Evolutionary conservation across 2,113 vertebrate species (phyloP), one percentile per base, ranked within the genome.

Genomic region (Pygoscelis adeliae): DNA sequence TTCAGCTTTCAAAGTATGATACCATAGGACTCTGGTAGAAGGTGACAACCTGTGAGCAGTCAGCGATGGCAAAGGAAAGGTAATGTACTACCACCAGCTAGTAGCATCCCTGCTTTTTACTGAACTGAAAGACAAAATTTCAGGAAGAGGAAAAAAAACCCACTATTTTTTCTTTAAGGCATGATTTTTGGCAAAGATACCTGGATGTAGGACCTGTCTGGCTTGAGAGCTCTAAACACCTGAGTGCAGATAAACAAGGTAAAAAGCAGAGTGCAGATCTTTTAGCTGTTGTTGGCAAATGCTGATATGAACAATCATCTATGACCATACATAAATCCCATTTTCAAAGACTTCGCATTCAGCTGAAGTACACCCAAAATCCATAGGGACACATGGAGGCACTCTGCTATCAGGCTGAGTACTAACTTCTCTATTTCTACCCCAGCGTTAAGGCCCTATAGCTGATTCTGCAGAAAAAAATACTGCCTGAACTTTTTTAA

Each of bases 381-480:
- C 71, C 30, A 34, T 4, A 62, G n/a, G 26, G 7, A 71, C 4
- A 9, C 10, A 3, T 0, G 0, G 4, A 63, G 19, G 12, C 38
- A 47, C 12, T n/a, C 40, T 66, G 29, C 47, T 76, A 1, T 15
- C 2, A 0, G 23, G 5, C 32, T 72, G 36, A 73, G 15, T 23
- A 21, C 32, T 70, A 13, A 59, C 40, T 63, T 62, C 46, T 32
- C 14, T 25, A 14, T 66, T 86, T 66, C 59, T 56, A 11, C 10
- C 21, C 15, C 49, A 36, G 20, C 4, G 0, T 5, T 50, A 44
- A 55, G 44, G 26, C 15, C 30, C 5, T 59, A 34, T 16, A 79
- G 42, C 38, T 59, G 55, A 83, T 50, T 89, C 49, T 62, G 18
- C 72, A 87, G 27, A 49, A 36, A 83, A 56, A 56, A 40, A 46